These are phyloP conservation scores for Odontomyia ornata DNA, from an alignment of 2,888 invertebrate species.

Conservation along the genomic window DNA sequence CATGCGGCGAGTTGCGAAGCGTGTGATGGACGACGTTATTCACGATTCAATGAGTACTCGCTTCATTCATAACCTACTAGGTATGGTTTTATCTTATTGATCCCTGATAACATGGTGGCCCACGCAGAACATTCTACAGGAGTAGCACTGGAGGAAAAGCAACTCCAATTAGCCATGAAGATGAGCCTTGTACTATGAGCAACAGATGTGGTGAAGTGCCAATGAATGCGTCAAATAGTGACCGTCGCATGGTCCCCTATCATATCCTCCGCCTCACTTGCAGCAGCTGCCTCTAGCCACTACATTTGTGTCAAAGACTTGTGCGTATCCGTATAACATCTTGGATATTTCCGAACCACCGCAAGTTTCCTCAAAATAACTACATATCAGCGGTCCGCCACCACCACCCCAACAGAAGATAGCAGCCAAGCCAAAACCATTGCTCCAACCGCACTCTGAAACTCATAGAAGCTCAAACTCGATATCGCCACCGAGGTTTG, in stretches of 20 bases:
- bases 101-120: too few relatives aligned
- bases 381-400: constrained; percentile 56
- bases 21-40: too few relatives aligned
- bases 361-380: constrained; percentile 58
- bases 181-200: constrained; percentile 40
- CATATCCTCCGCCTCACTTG: constrained; percentile 47
- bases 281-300: constrained; percentile 57
- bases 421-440: constrained; percentile 82
- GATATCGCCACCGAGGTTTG: too few relatives aligned
- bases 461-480: constrained; percentile 93
- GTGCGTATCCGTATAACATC: constrained; percentile 75
- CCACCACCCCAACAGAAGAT: constrained; percentile 63
- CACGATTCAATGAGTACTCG: too few relatives aligned
- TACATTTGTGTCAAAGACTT: constrained; percentile 66
- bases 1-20: too few relatives aligned
- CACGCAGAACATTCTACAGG: too few relatives aligned
- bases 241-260: too few relatives aligned
- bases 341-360: constrained; percentile 66
- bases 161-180: constrained; percentile 51
- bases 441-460: constrained; percentile 90
- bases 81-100: too few relatives aligned
- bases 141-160: constrained; percentile 49
- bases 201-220: constrained; percentile 25
- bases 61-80: too few relatives aligned
- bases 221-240: too few relatives aligned